Evolutionary conservation across 2,888 invertebrate genomes (phyloP).

Genomic region (Tinea semifulvella): DNA sequence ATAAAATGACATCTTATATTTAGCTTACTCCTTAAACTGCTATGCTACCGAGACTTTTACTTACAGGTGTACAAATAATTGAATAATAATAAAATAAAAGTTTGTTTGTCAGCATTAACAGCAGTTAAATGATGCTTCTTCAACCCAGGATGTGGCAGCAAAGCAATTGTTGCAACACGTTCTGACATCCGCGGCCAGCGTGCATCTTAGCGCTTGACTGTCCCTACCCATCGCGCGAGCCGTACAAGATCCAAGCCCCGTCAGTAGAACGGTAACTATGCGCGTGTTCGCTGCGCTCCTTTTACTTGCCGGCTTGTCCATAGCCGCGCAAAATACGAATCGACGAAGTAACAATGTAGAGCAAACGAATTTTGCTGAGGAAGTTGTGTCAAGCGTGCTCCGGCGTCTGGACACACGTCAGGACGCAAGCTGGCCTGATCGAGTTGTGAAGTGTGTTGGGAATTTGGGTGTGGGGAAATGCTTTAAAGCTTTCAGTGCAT

Average conservation of each 20-base stretch:
- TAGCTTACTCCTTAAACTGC: too few relatives aligned
- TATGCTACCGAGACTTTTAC: too few relatives aligned
- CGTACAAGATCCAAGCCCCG: neutral
- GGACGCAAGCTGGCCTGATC: neutral
- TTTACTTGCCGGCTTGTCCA: constrained; percentile 35
- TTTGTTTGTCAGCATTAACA: too few relatives aligned
- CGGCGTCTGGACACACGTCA: constrained; percentile 5
- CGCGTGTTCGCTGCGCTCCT: constrained; percentile 49
- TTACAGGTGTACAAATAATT: too few relatives aligned
- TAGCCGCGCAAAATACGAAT: constrained; percentile 25
- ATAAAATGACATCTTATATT: too few relatives aligned
- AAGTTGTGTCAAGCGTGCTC: constrained; percentile 22
- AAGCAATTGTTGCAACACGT: too few relatives aligned
- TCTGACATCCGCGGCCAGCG: too few relatives aligned
- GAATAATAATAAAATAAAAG: too few relatives aligned
- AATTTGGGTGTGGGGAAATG: constrained; percentile 59
- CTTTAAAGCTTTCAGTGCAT: constrained; percentile 61
- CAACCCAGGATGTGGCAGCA: too few relatives aligned
- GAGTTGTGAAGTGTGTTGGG: constrained; percentile 32
- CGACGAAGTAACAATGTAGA: constrained; percentile 10
- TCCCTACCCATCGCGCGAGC: constrained; percentile 11
- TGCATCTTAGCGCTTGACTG: too few relatives aligned
- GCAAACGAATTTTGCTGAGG: constrained; percentile 17
- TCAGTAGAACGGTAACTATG: constrained; percentile 28
- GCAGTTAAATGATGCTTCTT: too few relatives aligned